A percentile compares a stretch with the other conserved stretches of the same genome.
phyloP scores from a whole-genome alignment of 2,113 vertebrate genomes.

The Lathamus discolor region DNA sequence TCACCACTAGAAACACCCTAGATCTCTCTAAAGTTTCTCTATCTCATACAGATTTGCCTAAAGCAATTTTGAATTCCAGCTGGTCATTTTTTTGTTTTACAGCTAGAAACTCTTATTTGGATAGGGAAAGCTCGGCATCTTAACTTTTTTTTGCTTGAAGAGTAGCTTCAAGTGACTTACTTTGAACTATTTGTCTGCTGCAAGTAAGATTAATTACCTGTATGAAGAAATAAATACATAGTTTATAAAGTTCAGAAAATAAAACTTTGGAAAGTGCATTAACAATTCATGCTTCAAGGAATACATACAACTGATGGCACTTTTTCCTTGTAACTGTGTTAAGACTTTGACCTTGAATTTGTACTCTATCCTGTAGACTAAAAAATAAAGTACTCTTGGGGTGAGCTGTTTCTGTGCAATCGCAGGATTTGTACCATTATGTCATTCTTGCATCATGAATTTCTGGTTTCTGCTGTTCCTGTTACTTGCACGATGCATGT shows the following conservation, averaged over 20 bases:
- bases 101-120: background rate
- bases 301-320: background rate
- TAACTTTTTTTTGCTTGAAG: background rate
- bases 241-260: background rate
- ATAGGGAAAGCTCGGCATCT: background rate
- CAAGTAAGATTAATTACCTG: background rate
- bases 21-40: background rate
- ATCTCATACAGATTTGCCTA: background rate
- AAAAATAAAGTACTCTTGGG: background rate
- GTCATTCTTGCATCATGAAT: background rate
- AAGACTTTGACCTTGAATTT: background rate
- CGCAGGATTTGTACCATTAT: accelerated
- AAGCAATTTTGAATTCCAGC: background rate
- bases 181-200: background rate
- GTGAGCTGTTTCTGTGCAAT: background rate
- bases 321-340: background rate
- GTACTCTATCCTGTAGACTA: background rate
- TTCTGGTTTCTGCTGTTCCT: background rate
- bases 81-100: background rate
- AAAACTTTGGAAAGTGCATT: background rate
- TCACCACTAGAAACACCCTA: background rate
- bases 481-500: background rate
- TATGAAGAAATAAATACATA: background rate
- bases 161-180: background rate
- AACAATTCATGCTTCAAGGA: background rate